Evolutionary conservation across 2,888 invertebrate species (phyloP).

Genomic region (Merodon equestris): DNA sequence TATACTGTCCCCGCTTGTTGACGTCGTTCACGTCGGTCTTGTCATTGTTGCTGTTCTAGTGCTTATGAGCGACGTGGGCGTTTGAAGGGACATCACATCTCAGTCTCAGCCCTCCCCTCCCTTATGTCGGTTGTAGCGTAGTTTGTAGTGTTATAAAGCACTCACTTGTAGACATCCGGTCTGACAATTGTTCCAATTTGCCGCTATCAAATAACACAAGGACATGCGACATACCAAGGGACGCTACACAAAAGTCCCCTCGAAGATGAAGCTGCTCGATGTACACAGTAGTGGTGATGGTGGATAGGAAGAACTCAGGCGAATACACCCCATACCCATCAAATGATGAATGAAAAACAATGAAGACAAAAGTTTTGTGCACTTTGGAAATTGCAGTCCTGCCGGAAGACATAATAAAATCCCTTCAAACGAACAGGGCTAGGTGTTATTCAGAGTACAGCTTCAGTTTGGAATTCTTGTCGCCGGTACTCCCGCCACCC

Average conservation of each 20-base stretch:
- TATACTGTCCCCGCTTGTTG: too few relatives aligned
- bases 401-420: conserved; percentile 69
- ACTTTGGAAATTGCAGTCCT: conserved; percentile 69
- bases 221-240: conserved; percentile 61
- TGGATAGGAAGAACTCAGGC: background rate
- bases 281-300: conserved; percentile 1
- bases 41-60: conserved; percentile 12
- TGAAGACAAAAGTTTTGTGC: conserved; percentile 66
- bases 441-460: conserved; percentile 25
- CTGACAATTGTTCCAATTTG: conserved; percentile 73
- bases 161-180: conserved; percentile 72
- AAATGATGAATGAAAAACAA: conserved; percentile 66
- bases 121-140: conserved; percentile 43
- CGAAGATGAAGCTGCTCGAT: conserved; percentile 52
- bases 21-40: conserved; percentile 39
- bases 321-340: conserved; percentile 21
- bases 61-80: conserved; percentile 43
- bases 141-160: conserved; percentile 69
- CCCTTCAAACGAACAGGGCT: conserved; percentile 32
- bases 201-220: conserved; percentile 71
- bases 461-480: conserved; percentile 1
- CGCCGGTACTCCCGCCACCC: background rate
- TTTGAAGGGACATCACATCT: background rate
- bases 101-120: background rate
- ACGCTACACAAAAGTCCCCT: conserved; percentile 59